Conservation (phyloP, 1,140 invertebrate genomes). For the Sinonovacula constricta region DNA sequence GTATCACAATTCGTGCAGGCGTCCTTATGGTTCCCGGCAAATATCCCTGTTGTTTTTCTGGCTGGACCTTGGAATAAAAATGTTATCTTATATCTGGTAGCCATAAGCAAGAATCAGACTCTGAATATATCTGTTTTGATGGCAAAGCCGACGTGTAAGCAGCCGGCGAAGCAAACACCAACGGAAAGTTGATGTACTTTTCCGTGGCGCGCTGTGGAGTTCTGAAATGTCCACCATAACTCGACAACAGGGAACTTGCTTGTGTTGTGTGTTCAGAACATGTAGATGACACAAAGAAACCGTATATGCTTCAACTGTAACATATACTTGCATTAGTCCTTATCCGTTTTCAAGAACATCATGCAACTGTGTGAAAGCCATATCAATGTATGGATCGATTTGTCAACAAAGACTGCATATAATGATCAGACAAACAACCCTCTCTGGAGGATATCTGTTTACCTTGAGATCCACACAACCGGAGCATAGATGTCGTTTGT, state of each 20-base stretch:
- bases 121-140: slow-evolving; percentile 60
- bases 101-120: neutral
- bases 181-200: slow-evolving; percentile 57
- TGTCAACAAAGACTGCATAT: too few species aligned
- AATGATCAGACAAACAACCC: too few species aligned
- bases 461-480: too few species aligned
- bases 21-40: slow-evolving; percentile 59
- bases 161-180: slow-evolving; percentile 13
- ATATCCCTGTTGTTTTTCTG: slow-evolving; percentile 43
- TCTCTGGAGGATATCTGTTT: too few species aligned
- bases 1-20: slow-evolving; percentile 19
- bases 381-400: too few species aligned
- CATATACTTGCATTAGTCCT: too few species aligned
- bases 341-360: too few species aligned
- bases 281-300: too few species aligned
- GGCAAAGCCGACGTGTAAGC: slow-evolving; percentile 18
- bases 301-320: too few species aligned
- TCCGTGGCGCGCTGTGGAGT: slow-evolving; percentile 47
- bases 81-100: slow-evolving; percentile 57
- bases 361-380: too few species aligned
- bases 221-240: slow-evolving; percentile 58
- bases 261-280: slow-evolving; percentile 60
- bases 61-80: slow-evolving; percentile 55
- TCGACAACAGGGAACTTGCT: slow-evolving; percentile 42
- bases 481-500: too few species aligned